phyloP scores from a whole-genome alignment of 2,113 vertebrate species.

The Proteles cristata region DNA sequence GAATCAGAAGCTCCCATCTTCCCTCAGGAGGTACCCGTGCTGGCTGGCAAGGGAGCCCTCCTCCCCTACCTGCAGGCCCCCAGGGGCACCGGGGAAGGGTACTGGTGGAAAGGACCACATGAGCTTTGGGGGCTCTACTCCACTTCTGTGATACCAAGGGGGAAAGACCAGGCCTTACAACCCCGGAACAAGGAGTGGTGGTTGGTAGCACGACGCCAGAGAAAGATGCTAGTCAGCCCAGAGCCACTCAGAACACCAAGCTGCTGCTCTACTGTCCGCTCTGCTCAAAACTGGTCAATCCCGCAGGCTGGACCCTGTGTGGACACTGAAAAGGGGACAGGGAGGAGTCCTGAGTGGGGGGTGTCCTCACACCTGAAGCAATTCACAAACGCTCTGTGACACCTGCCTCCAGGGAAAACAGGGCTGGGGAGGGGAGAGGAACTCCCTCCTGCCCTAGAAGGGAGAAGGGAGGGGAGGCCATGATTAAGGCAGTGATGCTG shows the following conservation, averaged over 20 bases:
- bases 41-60: not conserved
- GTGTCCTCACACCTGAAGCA: constrained; percentile 31
- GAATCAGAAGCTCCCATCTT: not conserved
- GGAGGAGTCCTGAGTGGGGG: constrained; percentile 54
- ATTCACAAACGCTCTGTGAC: constrained; percentile 18
- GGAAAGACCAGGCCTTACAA: not conserved
- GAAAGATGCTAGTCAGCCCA: not conserved
- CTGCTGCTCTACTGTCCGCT: not conserved
- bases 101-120: not conserved
- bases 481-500: constrained; percentile 75
- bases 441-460: not conserved
- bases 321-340: not conserved
- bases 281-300: not conserved
- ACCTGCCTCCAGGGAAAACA: constrained; percentile 8
- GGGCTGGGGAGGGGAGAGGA: not conserved
- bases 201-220: not conserved
- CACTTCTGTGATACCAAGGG: not conserved
- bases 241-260: not conserved
- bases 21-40: not conserved
- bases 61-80: not conserved
- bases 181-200: not conserved
- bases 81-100: not conserved
- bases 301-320: not conserved
- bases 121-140: not conserved
- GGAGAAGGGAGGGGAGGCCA: not conserved